phyloP scores from a whole-genome alignment of 1,140 invertebrate genomes.

The Hesperophylax magnus region DNA sequence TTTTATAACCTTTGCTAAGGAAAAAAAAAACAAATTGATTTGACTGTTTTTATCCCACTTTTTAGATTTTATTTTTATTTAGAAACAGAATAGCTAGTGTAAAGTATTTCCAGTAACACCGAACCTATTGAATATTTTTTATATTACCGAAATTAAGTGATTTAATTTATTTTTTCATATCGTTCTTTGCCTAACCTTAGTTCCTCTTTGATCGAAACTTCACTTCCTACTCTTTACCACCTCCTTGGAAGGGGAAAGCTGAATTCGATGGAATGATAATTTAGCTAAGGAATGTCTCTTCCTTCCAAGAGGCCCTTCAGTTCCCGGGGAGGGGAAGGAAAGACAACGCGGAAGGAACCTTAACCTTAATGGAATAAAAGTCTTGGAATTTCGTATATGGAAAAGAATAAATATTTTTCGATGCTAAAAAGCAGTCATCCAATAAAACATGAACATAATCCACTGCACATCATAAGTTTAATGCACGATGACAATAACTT shows the following conservation, averaged over 20 bases:
- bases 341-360: neutral
- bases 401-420: constrained; percentile 34
- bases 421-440: neutral
- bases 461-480: too few relatives aligned
- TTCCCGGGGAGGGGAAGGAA: neutral
- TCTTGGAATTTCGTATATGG: constrained; percentile 37
- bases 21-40: too few relatives aligned
- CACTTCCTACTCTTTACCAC: neutral
- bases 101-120: too few relatives aligned
- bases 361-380: constrained; percentile 28
- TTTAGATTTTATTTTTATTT: too few relatives aligned
- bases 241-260: constrained; percentile 29
- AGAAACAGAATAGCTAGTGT: too few relatives aligned
- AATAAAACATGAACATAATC: too few relatives aligned
- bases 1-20: too few relatives aligned
- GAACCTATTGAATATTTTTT: too few relatives aligned
- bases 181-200: neutral
- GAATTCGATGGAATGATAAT: constrained; percentile 55
- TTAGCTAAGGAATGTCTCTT: constrained; percentile 51
- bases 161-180: constrained; percentile 7
- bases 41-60: too few relatives aligned
- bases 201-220: constrained; percentile 11
- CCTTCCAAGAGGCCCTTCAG: constrained; percentile 27
- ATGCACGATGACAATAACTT: too few relatives aligned
- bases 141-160: too few relatives aligned